Conservation (phyloP, 1,140 invertebrate genomes). For the Lordiphosa clarofinis region DNA sequence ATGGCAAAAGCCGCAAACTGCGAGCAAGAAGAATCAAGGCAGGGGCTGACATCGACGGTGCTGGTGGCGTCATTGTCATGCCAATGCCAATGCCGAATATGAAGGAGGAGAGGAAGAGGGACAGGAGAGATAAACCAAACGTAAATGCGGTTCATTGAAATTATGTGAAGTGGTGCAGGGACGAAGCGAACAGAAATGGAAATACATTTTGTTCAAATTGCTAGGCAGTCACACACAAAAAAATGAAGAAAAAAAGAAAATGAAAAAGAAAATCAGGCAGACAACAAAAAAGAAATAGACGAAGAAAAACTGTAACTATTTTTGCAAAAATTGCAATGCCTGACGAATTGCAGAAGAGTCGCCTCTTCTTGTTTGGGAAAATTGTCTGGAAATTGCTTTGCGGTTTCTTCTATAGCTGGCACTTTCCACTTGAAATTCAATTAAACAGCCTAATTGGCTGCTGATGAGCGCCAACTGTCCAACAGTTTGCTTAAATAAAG, state of each 20-base stretch:
- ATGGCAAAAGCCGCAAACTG: slow-evolving; percentile 56
- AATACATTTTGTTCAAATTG: slow-evolving; percentile 23
- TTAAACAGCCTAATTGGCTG: slow-evolving; percentile 66
- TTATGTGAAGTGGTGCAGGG: slow-evolving; percentile 49
- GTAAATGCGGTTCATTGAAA: slow-evolving; percentile 72
- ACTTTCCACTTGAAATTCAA: slow-evolving; percentile 54
- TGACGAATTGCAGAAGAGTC: slow-evolving; percentile 7
- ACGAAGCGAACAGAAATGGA: slow-evolving; percentile 4
- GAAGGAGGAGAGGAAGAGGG: slow-evolving; percentile 1
- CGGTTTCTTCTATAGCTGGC: slow-evolving; percentile 10
- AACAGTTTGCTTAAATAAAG: slow-evolving; percentile 35
- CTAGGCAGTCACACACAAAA: slow-evolving; percentile 11
- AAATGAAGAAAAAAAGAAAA: slow-evolving; percentile 10
- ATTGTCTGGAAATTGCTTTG: slow-evolving; percentile 24
- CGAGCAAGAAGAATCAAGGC: slow-evolving; percentile 47
- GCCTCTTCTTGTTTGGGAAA: slow-evolving; percentile 22
- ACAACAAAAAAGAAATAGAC: slow-evolving; percentile 5
- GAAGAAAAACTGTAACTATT: slow-evolving; percentile 11
- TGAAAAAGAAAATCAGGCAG: background rate
- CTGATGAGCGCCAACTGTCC: slow-evolving; percentile 45
- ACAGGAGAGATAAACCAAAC: slow-evolving; percentile 41
- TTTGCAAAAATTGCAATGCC: slow-evolving; percentile 11
- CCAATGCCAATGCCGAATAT: slow-evolving; percentile 30
- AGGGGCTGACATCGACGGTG: slow-evolving; percentile 8
- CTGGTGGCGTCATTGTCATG: slow-evolving; percentile 40